A percentile compares a stretch with the other conserved stretches of the same genome.
phyloP scores from a whole-genome alignment of 2,113 vertebrate species.

The Amphilophus citrinellus region DNA sequence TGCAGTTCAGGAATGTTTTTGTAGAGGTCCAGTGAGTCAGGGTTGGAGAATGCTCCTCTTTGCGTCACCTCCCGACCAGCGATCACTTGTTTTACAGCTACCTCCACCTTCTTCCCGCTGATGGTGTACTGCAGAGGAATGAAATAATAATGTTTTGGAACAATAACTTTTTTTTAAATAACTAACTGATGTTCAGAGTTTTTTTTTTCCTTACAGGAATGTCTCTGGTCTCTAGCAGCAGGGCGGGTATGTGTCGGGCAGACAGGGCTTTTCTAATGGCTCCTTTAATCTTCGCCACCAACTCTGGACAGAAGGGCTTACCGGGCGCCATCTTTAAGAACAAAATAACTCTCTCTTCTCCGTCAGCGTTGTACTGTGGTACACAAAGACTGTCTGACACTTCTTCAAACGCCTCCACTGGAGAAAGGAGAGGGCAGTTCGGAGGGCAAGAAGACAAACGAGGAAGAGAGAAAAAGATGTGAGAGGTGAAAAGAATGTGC shows the following conservation, averaged over 20 bases:
- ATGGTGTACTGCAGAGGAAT: slow-evolving; percentile 87
- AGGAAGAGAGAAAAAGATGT: slow-evolving; percentile 3
- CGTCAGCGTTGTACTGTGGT: slow-evolving; percentile 90
- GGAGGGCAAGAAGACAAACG: slow-evolving; percentile 1
- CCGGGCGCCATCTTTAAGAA: slow-evolving; percentile 92
- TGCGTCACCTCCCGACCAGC: slow-evolving; percentile 90
- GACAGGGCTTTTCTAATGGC: slow-evolving; percentile 90
- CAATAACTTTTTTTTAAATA: not conserved
- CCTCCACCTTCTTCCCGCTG: slow-evolving; percentile 97
- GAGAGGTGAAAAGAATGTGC: slow-evolving; percentile 3
- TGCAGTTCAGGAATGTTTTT: slow-evolving; percentile 92
- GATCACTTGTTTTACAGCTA: slow-evolving; percentile 94
- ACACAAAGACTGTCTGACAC: slow-evolving; percentile 94
- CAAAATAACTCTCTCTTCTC: slow-evolving; percentile 93
- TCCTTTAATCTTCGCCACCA: slow-evolving; percentile 84
- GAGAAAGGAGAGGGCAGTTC: not conserved
- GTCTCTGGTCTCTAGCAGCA: slow-evolving; percentile 92
- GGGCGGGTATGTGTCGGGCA: slow-evolving; percentile 90
- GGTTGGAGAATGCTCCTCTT: slow-evolving; percentile 93
- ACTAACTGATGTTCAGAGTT: slow-evolving; percentile 23
- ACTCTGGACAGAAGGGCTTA: slow-evolving; percentile 78
- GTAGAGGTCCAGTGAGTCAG: slow-evolving; percentile 92
- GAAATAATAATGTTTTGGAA: not conserved
- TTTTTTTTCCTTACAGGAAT: slow-evolving; percentile 87
- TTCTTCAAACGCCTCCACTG: slow-evolving; percentile 97